Percentiles rank a stretch among this genome's conserved stretches.
These are phyloP conservation scores for Loriculus beryllinus DNA, from an alignment of 2,797 vertebrate species.

Conservation along the genomic window DNA sequence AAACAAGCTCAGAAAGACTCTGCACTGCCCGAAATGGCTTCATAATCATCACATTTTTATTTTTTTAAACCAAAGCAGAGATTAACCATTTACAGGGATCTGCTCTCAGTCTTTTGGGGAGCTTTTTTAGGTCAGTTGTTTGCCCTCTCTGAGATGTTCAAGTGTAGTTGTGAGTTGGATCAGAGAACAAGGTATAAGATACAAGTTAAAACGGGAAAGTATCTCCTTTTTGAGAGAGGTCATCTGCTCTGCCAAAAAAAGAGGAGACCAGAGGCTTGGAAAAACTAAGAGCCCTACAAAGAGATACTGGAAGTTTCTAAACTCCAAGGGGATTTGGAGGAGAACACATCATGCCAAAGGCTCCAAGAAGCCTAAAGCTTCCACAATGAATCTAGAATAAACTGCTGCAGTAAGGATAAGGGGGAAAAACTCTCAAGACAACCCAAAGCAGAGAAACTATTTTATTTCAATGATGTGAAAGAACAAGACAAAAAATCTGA, in stretches of 20 bases:
- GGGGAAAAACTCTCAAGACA: neutral
- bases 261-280: neutral
- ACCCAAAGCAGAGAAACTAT: neutral
- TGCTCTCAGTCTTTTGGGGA: neutral
- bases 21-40: neutral
- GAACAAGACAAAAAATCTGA: neutral
- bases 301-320: neutral
- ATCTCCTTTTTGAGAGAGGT: neutral
- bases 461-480: neutral
- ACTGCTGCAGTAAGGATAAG: neutral
- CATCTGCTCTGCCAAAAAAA: neutral
- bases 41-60: neutral
- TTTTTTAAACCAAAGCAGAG: neutral
- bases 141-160: neutral
- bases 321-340: neutral
- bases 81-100: neutral
- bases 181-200: neutral
- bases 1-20: neutral
- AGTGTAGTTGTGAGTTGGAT: neutral
- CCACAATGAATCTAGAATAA: neutral
- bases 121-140: neutral
- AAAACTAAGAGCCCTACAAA: neutral
- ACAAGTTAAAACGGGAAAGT: neutral
- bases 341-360: neutral
- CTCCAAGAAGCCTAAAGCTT: neutral